These are phyloP conservation scores for Pantherophis vulpinus DNA, from an alignment of 2,797 vertebrate species.

Conservation along the genomic window DNA sequence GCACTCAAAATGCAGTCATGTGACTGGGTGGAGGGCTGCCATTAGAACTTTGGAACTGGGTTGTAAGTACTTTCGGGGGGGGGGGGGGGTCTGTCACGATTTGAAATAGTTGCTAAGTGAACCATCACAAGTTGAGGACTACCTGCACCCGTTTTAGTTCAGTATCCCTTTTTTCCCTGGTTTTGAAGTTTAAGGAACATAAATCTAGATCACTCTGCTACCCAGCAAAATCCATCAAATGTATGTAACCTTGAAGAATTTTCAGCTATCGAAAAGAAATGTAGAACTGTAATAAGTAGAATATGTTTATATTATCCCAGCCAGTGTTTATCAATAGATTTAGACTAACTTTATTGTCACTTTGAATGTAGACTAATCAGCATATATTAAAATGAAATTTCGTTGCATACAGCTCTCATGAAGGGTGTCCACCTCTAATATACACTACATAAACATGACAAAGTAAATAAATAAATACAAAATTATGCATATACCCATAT, in stretches of 20 bases:
- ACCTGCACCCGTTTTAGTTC: not conserved
- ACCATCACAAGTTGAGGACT: not conserved
- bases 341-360: too few species aligned
- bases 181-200: not conserved
- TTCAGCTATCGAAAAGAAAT: not conserved
- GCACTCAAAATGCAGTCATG: not conserved
- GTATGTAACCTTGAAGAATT: not conserved
- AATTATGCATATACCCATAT: too few species aligned
- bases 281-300: not conserved
- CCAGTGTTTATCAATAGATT: not conserved
- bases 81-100: not conserved
- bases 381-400: too few species aligned
- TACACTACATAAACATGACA: too few species aligned
- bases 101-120: not conserved
- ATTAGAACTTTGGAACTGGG: not conserved
- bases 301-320: not conserved
- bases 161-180: not conserved
- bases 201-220: not conserved
- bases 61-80: not conserved
- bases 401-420: too few species aligned
- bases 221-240: not conserved
- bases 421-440: too few species aligned
- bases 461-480: too few species aligned
- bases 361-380: too few species aligned
- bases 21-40: not conserved